Percentiles rank a stretch among this genome's conserved stretches.
phyloP scores from a whole-genome alignment of 2,888 invertebrate genomes.

The Conchocele bisecta region DNA sequence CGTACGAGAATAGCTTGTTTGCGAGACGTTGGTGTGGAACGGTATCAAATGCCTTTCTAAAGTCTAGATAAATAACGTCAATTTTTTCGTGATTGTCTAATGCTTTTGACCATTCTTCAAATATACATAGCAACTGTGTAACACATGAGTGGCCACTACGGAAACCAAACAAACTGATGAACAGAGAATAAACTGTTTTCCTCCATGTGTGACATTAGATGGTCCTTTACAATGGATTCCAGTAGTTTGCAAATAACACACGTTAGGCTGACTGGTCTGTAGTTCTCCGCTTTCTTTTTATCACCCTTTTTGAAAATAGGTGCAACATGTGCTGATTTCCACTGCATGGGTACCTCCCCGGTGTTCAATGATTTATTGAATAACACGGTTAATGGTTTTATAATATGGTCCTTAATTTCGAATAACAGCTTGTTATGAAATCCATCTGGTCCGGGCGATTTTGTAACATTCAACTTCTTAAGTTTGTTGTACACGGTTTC shows the following conservation, averaged over 20 bases:
- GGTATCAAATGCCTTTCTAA: conserved; percentile 19
- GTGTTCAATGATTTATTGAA: conserved; percentile 12
- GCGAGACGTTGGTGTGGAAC: conserved; percentile 8
- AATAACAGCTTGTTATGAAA: conserved; percentile 1
- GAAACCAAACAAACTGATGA: conserved; percentile 11
- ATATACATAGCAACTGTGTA: neutral
- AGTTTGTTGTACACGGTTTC: conserved; percentile 1
- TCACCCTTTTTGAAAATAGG: conserved; percentile 11
- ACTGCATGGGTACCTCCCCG: conserved; percentile 3
- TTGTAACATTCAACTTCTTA: neutral
- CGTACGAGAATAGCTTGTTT: conserved; percentile 5
- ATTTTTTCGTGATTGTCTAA: conserved; percentile 1
- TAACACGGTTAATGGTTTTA: neutral
- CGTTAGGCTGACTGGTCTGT: conserved; percentile 15
- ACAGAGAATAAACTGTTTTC: conserved; percentile 1
- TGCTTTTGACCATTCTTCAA: conserved; percentile 1
- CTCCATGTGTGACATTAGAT: conserved; percentile 13
- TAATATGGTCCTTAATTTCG: neutral
- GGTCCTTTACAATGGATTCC: conserved; percentile 18
- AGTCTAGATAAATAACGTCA: conserved; percentile 13
- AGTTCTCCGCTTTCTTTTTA: conserved; percentile 8
- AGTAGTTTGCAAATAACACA: conserved; percentile 10
- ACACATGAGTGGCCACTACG: neutral
- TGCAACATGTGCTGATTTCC: neutral
- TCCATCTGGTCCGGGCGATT: conserved; percentile 7